These are phyloP conservation scores for Morus bassanus DNA, from an alignment of 2,797 vertebrate genomes.

Conservation along the genomic window DNA sequence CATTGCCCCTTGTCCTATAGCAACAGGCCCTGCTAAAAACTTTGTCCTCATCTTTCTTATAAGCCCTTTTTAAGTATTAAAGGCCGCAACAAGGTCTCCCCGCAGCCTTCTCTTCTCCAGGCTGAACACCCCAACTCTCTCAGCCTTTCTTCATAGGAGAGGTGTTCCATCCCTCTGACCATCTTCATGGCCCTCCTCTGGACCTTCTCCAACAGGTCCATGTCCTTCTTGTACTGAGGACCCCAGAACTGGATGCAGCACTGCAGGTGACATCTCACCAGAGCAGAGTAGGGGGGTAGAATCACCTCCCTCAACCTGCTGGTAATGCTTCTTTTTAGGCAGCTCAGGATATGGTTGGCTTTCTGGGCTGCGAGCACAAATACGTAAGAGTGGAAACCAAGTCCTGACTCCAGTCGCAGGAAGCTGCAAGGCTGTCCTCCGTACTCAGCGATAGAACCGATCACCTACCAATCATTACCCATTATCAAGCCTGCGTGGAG, in stretches of 20 bases:
- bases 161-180: neutral
- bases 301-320: fast-evolving
- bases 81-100: neutral
- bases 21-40: neutral
- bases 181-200: neutral
- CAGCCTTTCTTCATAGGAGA: neutral
- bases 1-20: fast-evolving
- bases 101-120: neutral
- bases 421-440: neutral
- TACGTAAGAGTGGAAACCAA: neutral
- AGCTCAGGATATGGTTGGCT: fast-evolving
- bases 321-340: fast-evolving
- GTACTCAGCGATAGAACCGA: fast-evolving
- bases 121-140: neutral
- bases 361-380: neutral
- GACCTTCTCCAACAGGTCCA: fast-evolving
- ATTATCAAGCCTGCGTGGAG: neutral
- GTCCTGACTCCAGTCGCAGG: fast-evolving
- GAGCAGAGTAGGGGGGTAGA: neutral
- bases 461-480: neutral
- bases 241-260: fast-evolving
- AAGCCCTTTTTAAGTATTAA: neutral
- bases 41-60: neutral
- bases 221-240: neutral
- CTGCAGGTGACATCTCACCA: neutral